phyloP scores from a whole-genome alignment of 2,113 vertebrate genomes.

The Tachysurus vachellii region DNA sequence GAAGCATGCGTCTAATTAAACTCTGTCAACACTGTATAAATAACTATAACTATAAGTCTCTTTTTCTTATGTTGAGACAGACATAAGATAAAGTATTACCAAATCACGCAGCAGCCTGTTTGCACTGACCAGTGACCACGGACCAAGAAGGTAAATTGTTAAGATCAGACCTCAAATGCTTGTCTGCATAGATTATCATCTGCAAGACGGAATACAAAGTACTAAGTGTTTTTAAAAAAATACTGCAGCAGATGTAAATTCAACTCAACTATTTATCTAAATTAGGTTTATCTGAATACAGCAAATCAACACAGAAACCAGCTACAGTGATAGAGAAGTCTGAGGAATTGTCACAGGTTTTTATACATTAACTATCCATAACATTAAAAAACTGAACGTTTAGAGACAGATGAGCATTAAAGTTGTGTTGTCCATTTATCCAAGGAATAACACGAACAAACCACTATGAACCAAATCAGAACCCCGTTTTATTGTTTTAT shows the following conservation, averaged over 20 bases:
- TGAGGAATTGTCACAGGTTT: not conserved
- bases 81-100: not conserved
- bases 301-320: not conserved
- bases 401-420: not conserved
- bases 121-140: not conserved
- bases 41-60: not conserved
- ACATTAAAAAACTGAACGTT: not conserved
- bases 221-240: not conserved
- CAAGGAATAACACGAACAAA: not conserved
- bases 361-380: not conserved
- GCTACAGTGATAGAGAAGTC: not conserved
- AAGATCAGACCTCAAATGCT: not conserved
- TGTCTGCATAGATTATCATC: not conserved
- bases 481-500: not conserved
- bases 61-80: not conserved
- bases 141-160: not conserved
- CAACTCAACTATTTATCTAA: not conserved
- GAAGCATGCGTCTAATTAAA: not conserved
- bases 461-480: not conserved
- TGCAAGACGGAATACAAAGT: not conserved
- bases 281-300: not conserved
- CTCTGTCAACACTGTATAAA: not conserved
- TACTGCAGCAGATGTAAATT: not conserved
- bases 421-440: not conserved
- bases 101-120: not conserved